Evolutionary conservation across 2,888 invertebrate species (phyloP), one percentile per base, ranked within the genome.

Genomic region (Thalpophila matura): DNA sequence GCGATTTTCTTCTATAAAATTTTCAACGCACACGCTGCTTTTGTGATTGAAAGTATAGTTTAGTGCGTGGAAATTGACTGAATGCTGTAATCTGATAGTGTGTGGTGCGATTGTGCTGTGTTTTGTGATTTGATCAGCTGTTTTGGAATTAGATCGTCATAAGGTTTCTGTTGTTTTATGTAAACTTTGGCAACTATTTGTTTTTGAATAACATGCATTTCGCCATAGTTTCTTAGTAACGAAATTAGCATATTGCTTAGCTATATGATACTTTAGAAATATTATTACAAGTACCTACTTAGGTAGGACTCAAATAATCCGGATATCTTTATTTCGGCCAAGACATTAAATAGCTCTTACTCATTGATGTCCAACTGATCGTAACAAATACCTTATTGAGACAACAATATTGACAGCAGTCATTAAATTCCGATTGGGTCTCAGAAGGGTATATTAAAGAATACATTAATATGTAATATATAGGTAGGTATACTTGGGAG

Each of bases 1-100:
- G 73, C 70, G 80, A 68, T 78, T 74, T 77, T 79, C 62, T 70
- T 77, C 59, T 63, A 54, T 35, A 51, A 64, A 46, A 35, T 49
- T 51, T 57, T 61, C 35, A 73, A 73, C 86, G 86, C 86, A 90
- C 88, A 77, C 87, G 80, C 82, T 86, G 82, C 92, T 93, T 92
- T 93, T 90, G 82, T 75, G 68, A 70, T 67, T 73, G 83, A 89
- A 91, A 92, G 91, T 88, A 83, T 62, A 79, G 83, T 84, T 86
- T 51, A 79, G 86, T 87, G 86, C 82, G 77, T 77, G 59, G 35
- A 59, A 60, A 67, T 62, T 74, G 16, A 50, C 59, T 58, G 37
- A 37, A 50, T 55, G 14, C 9, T 56, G 62, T 45, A 14, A 33
- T 69, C 64, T 74, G 16, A 70, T 35, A 63, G 76, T 76, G 81